Base-by-base conservation (phyloP, 2,113 vertebrate species). In the Syngnathus typhle region DNA sequence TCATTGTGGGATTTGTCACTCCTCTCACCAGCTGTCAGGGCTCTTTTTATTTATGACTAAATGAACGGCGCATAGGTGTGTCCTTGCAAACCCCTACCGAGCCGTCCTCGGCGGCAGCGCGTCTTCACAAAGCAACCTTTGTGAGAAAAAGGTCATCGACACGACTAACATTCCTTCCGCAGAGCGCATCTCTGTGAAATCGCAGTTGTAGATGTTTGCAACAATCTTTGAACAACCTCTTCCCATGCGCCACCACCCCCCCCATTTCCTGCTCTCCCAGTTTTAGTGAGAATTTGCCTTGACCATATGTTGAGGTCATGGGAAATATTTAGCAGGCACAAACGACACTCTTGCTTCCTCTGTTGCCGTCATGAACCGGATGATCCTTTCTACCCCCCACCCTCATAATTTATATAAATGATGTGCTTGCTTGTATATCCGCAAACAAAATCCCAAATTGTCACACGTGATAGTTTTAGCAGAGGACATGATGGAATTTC, bases 211-310 rank as follows among this genome's bases (percentile, higher is more conserved):
- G 82, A 87, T 70, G 71, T 74, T 79, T 21, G 13, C 60, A 62
- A 76, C 78, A 64, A 88, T 88, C 89, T 89, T 82, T 87, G 84
- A 90, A 85, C 82, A 73, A 58, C 12, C 61, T 21, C 16, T 27
- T 43, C 27, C 62, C 63, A 36, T 15, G 15, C 27, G 1, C 55
- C 27, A 16, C 23, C 55, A 2, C 54, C 69, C 46, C 46, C 60
- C 82, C 89, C 85, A 90, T 91, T 91, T 92, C 91, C 91, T 91
- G 90, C 85, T 75, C 77, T 76, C 79, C 51, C 69, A 75, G 75
- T 74, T 82, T 74, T 71, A 82, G 80, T 87, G 85, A 88, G 89
- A 88, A 90, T 78, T 76, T 71, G 73, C 77, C 82, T 80, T 80
- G 79, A 82, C 85, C 89, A 90, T 81, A 87, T 88, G 87, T 69